phyloP scores from a whole-genome alignment of 2,113 vertebrate genomes.

The Benitochromis conjunctus region DNA sequence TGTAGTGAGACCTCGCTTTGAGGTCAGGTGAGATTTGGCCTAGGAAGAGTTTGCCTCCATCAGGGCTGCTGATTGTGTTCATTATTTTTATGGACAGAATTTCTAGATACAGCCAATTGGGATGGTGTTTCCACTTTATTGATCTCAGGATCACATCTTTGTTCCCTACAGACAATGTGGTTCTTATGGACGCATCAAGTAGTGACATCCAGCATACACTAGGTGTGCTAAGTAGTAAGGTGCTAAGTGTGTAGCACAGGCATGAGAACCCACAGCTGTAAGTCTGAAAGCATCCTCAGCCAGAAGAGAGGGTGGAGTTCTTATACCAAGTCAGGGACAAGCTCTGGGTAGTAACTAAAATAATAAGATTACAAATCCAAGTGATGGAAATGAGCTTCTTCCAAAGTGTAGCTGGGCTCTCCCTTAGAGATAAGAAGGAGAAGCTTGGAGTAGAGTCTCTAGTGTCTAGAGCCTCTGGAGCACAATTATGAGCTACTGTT shows the following conservation, averaged over 20 bases:
- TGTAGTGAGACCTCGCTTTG: not conserved
- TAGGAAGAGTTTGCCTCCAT: not conserved
- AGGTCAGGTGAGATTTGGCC: not conserved
- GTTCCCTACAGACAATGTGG: not conserved
- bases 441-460: not conserved
- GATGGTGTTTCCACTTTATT: not conserved
- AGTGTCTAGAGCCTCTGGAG: not conserved
- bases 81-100: not conserved
- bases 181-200: not conserved
- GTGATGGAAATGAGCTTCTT: not conserved
- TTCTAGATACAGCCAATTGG: not conserved
- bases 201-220: too few relatives aligned
- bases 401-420: not conserved
- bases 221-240: too few relatives aligned
- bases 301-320: not conserved
- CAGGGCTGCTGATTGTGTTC: not conserved
- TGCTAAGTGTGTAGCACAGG: too few relatives aligned
- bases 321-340: not conserved
- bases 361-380: not conserved
- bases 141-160: accelerated
- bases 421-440: not conserved
- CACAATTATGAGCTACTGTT: not conserved
- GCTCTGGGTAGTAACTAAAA: not conserved
- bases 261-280: not conserved
- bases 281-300: not conserved